Evolutionary conservation across 2,888 invertebrate genomes (phyloP).

Genomic region (Heliothis peltigera): DNA sequence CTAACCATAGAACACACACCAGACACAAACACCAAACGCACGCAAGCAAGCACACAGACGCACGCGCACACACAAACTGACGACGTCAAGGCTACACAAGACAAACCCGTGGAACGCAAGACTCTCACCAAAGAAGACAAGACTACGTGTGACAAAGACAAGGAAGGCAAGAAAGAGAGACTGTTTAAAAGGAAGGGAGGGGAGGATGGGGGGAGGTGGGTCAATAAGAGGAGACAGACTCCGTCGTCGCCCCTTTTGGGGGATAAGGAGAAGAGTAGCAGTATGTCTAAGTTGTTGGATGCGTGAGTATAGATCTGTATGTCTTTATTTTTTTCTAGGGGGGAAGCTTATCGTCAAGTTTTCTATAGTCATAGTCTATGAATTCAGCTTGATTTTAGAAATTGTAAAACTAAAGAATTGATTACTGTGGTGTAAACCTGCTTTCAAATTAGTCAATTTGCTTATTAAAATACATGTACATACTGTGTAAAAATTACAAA

Average conservation of each 20-base stretch:
- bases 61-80: conserved; percentile 50
- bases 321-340: too few relatives aligned
- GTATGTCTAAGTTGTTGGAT: conserved; percentile 95
- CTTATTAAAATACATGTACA: too few relatives aligned
- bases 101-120: conserved; percentile 90
- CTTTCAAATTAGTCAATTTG: too few relatives aligned
- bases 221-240: conserved; percentile 79
- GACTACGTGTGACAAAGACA: conserved; percentile 78
- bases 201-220: conserved; percentile 78
- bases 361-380: background rate
- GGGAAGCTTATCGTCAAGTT: background rate
- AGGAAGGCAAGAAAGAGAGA: conserved; percentile 81
- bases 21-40: conserved; percentile 85
- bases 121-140: conserved; percentile 65
- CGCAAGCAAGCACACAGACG: conserved; percentile 42
- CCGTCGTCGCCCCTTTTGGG: conserved; percentile 85
- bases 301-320: conserved; percentile 82
- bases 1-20: conserved; percentile 97
- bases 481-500: too few relatives aligned
- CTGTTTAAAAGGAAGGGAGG: conserved; percentile 86
- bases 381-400: too few relatives aligned
- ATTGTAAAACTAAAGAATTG: too few relatives aligned
- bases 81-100: conserved; percentile 60
- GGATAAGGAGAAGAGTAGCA: conserved; percentile 95
- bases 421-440: too few relatives aligned